Evolutionary conservation across 2,113 vertebrate genomes (phyloP), one percentile per base, ranked within the genome.

Genomic region (Psettodes erumei): DNA sequence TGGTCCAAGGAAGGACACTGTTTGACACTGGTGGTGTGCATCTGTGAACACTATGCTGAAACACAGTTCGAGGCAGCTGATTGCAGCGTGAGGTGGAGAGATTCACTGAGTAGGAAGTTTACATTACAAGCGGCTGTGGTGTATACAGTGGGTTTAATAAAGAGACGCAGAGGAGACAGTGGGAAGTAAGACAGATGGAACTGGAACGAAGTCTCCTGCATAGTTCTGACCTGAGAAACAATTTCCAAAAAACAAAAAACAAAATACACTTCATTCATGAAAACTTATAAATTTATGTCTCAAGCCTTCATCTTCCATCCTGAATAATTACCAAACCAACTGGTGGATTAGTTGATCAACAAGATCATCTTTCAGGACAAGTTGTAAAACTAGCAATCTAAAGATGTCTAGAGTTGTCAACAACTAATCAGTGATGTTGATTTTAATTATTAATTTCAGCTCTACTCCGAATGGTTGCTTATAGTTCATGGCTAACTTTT

Each of bases 51-150:
- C 32, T 37, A 64, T 43, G 59, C 58, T 77, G 77, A 83, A 76
- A 82, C 84, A 40, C 69, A 79, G 67, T 37, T 15, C 16, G 38
- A 72, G 71, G 61, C 42, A 1, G 50, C 54, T 82, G 85, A 59
- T 32, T 59, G 60, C 25, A 37, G 79, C 35, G 73, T 50, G 83
- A 62, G 80, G 45, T 61, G 48, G 75, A 81, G 54, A 65, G 75
- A 84, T 77, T 86, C 76, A 78, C 77, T 60, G 69, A 86, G 71
- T 33, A 82, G 83, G 83, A 91, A 87, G 91, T 94, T 94, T 94
- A 94, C 80, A 76, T 74, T 84, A 78, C 28, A 60, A 79, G 75
- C 66, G 68, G 59, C 83, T 73, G 66, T 48, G 45, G 66, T 84
- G 87, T 90, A 79, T 80, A 92, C 81, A 86, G 60, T 50, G 64